Conservation (phyloP, 2,113 vertebrate genomes). For the Gobius niger region DNA sequence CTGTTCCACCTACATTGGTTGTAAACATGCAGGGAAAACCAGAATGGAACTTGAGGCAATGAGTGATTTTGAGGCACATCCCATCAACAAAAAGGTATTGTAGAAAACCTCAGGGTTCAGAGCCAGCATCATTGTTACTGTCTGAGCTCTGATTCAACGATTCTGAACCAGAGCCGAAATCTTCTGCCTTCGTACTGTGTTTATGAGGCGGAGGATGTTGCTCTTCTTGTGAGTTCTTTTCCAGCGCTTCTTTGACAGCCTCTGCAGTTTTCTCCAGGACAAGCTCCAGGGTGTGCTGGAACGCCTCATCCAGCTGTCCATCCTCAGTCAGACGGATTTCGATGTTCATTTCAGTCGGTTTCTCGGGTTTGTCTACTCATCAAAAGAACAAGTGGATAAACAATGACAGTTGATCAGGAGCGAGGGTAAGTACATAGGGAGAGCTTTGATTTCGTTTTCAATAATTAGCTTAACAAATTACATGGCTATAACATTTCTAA, state of each 20-base stretch:
- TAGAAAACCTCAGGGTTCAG: conserved; percentile 41
- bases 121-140: conserved; percentile 24
- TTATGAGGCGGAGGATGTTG: conserved; percentile 8
- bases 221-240: conserved; percentile 19
- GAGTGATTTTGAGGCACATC: conserved; percentile 42
- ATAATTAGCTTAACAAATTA: too few species aligned
- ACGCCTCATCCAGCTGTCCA: conserved; percentile 45
- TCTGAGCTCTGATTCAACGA: conserved; percentile 22
- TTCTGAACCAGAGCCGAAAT: conserved; percentile 9
- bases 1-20: conserved; percentile 8
- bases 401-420: background rate
- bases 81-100: conserved; percentile 21
- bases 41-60: conserved; percentile 41
- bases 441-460: too few species aligned
- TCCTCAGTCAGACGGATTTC: conserved; percentile 74
- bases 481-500: too few species aligned
- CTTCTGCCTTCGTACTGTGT: conserved; percentile 20
- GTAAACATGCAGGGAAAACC: conserved; percentile 37
- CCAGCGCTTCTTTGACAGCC: conserved; percentile 41
- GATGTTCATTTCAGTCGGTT: conserved; percentile 69
- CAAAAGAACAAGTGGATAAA: background rate
- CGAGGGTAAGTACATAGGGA: background rate
- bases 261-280: conserved; percentile 61
- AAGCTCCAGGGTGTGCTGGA: conserved; percentile 66
- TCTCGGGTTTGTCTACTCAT: conserved; percentile 65